phyloP scores from a whole-genome alignment of 64 coral and sea anemone species.

The Orbicella faveolata region DNA sequence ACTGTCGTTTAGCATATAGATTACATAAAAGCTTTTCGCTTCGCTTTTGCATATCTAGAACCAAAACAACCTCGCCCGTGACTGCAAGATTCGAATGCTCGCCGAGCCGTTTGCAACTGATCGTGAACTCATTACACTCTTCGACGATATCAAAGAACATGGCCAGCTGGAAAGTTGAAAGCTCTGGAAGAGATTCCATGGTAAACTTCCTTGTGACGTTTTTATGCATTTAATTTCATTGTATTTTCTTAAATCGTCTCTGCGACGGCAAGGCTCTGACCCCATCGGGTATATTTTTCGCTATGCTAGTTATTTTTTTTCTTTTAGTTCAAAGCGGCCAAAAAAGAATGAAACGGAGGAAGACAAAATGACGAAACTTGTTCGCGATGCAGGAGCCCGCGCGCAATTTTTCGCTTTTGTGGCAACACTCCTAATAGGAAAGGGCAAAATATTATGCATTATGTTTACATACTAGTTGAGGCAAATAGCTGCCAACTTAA shows the following conservation, averaged over 20 bases:
- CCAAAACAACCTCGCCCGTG: not conserved
- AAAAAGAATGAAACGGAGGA: too few species aligned
- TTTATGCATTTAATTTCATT: not conserved
- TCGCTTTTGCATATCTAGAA: conserved; percentile 17
- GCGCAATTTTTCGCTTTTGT: not conserved
- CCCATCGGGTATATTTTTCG: too few species aligned
- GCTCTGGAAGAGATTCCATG: not conserved
- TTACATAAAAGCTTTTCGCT: not conserved
- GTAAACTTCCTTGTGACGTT: not conserved
- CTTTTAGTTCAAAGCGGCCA: too few species aligned
- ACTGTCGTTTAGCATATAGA: conserved; percentile 12
- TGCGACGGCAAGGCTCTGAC: too few species aligned
- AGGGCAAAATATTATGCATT: not conserved
- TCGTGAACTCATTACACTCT: not conserved
- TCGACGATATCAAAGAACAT: not conserved
- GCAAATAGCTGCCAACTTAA: not conserved
- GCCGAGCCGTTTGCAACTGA: not conserved
- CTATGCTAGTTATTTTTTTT: too few species aligned
- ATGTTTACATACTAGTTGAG: not conserved
- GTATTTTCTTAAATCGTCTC: too few species aligned
- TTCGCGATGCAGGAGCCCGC: not conserved
- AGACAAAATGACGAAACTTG: too few species aligned
- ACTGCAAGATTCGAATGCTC: not conserved
- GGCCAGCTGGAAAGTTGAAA: not conserved
- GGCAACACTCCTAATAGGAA: not conserved